These are phyloP conservation scores for Leucoma salicis DNA, from an alignment of 2,888 invertebrate genomes.

Conservation along the genomic window DNA sequence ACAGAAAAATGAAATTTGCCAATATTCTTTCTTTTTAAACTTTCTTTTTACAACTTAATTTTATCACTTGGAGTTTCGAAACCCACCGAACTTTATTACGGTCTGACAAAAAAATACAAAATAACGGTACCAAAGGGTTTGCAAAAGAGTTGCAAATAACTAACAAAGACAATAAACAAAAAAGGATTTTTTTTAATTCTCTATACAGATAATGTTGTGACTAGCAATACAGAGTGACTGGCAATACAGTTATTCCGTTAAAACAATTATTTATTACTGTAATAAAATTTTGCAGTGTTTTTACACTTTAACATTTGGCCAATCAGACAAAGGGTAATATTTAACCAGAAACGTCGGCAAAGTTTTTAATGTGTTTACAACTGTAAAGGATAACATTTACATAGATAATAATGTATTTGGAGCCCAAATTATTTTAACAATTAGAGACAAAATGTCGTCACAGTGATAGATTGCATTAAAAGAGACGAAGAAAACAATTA, in stretches of 20 bases:
- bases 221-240: constrained; percentile 40
- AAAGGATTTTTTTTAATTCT: constrained; percentile 37
- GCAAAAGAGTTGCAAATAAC: constrained; percentile 61
- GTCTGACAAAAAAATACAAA: constrained; percentile 44
- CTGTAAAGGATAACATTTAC: constrained; percentile 8
- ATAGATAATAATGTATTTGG: too few species aligned
- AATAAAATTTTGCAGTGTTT: constrained; percentile 41
- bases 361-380: constrained; percentile 17
- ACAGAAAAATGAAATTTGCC: constrained; percentile 28
- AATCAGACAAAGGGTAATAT: constrained; percentile 28
- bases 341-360: constrained; percentile 19
- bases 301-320: constrained; percentile 23
- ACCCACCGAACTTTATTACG: constrained; percentile 51
- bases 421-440: too few species aligned
- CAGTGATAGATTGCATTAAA: too few species aligned
- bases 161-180: constrained; percentile 48
- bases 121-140: constrained; percentile 51
- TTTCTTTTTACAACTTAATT: constrained; percentile 27
- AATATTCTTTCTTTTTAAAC: constrained; percentile 30
- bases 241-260: constrained; percentile 48
- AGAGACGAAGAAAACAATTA: too few species aligned
- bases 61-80: constrained; percentile 24
- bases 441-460: too few species aligned
- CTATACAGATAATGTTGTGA: constrained; percentile 40
- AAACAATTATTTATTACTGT: constrained; percentile 59